phyloP scores from a whole-genome alignment of 1,140 invertebrate species.

The Orchestia grillus region DNA sequence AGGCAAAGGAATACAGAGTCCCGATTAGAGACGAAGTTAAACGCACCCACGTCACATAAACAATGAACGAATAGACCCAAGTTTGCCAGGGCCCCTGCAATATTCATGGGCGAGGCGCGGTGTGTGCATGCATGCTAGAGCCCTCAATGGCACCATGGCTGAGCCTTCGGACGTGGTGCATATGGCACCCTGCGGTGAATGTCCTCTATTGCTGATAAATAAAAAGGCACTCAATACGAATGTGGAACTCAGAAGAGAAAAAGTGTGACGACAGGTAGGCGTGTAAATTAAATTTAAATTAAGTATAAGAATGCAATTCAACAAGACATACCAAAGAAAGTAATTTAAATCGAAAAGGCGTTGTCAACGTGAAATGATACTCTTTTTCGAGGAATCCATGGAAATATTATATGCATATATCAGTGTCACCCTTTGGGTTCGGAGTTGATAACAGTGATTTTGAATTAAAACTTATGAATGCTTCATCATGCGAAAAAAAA shows the following conservation, averaged over 20 bases:
- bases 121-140: not conserved
- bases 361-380: not conserved
- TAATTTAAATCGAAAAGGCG: not conserved
- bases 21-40: constrained; percentile 50
- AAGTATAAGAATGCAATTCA: not conserved
- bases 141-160: not conserved
- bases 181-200: not conserved
- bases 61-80: constrained; percentile 39
- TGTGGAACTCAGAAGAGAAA: not conserved
- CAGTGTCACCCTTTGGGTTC: not conserved
- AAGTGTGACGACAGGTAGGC: too few species aligned
- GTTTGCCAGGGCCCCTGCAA: not conserved
- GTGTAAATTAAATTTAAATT: not conserved
- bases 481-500: not conserved
- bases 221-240: not conserved
- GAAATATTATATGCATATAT: not conserved
- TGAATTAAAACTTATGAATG: not conserved
- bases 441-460: not conserved
- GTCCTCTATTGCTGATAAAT: not conserved
- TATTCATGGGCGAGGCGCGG: not conserved
- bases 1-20: constrained; percentile 36
- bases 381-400: not conserved
- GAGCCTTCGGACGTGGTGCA: not conserved
- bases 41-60: constrained; percentile 10
- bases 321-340: not conserved